These are phyloP conservation scores for Caranx melampygus DNA, from an alignment of 2,113 vertebrate genomes.

Conservation along the genomic window DNA sequence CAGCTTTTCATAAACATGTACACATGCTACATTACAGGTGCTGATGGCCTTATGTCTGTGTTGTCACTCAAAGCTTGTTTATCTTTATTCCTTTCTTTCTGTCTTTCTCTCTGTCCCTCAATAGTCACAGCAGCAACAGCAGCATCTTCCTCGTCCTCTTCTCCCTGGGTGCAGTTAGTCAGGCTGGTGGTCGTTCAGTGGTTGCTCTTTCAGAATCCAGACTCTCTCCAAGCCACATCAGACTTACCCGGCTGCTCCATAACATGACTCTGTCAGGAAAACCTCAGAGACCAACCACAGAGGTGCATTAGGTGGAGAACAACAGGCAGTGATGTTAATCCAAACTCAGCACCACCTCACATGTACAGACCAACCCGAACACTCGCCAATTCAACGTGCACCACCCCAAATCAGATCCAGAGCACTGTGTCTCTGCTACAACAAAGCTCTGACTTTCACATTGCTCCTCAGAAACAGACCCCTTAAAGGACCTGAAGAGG, in stretches of 20 bases:
- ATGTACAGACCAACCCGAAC: conserved; percentile 32
- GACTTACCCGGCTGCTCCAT: neutral
- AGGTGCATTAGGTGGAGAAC: conserved; percentile 27
- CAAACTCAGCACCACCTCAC: conserved; percentile 51
- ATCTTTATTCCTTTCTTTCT: conserved; percentile 6
- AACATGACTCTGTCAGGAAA: conserved; percentile 29
- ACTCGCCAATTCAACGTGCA: neutral
- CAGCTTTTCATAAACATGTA: too few species aligned
- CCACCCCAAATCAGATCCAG: conserved; percentile 63
- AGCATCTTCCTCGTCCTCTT: conserved; percentile 72
- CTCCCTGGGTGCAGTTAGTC: conserved; percentile 54
- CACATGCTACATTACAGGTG: neutral
- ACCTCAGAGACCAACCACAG: conserved; percentile 31
- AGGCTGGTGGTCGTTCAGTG: conserved; percentile 54
- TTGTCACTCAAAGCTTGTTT: conserved; percentile 2
- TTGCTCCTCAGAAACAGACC: conserved; percentile 5
- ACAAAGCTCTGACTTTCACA: conserved; percentile 35
- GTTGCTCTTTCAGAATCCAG: conserved; percentile 60
- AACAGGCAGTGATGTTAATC: conserved; percentile 56
- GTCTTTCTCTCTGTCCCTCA: conserved; percentile 19
- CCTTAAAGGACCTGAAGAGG: conserved; percentile 4
- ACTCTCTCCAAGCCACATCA: conserved; percentile 38
- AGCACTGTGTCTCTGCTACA: conserved; percentile 52
- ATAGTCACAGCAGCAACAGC: conserved; percentile 66
- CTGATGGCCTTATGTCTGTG: neutral